Conservation (phyloP, 23 tunicate species). For the Halocynthia aurantium region DNA sequence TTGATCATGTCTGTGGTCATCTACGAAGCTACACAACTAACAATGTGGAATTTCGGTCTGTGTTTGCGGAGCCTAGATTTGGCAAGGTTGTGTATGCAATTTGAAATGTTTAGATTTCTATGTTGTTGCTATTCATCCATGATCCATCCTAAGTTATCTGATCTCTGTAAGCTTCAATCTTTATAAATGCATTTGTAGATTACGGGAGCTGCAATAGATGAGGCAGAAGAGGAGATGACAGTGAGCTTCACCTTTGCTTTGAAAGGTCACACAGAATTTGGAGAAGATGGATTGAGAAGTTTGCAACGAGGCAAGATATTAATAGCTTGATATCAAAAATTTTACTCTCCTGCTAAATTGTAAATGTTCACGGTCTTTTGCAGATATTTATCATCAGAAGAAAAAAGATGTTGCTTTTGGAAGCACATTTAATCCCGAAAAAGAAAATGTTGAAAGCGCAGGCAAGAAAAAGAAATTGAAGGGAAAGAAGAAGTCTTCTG, state of each 20-base stretch:
- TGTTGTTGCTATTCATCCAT: not conserved
- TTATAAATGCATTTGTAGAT: slow-evolving; percentile 33
- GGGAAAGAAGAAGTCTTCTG: slow-evolving; percentile 33
- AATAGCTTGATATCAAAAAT: not conserved
- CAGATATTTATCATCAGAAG: slow-evolving; percentile 72
- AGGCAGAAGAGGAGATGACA: slow-evolving; percentile 76
- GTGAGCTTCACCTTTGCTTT: slow-evolving; percentile 81
- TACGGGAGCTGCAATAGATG: slow-evolving; percentile 73
- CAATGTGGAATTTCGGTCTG: slow-evolving; percentile 84
- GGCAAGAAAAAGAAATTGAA: slow-evolving; percentile 60
- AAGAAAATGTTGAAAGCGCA: slow-evolving; percentile 31
- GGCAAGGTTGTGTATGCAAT: slow-evolving; percentile 49
- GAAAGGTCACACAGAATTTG: slow-evolving; percentile 81
- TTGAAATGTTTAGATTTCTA: no score
- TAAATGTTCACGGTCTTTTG: slow-evolving; percentile 3
- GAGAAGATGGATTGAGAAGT: slow-evolving; percentile 67
- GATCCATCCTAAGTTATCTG: not conserved
- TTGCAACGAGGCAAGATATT: slow-evolving; percentile 67
- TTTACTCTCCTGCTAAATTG: not conserved
- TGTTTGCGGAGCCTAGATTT: slow-evolving; percentile 77
- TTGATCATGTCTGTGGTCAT: slow-evolving; percentile 94
- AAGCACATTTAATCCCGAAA: slow-evolving; percentile 53
- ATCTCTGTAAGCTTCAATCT: not conserved
- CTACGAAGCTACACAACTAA: slow-evolving; percentile 79
- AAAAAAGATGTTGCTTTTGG: slow-evolving; percentile 89